Base-by-base conservation (phyloP, 1,140 invertebrate species). In the Bombus turneri region DNA sequence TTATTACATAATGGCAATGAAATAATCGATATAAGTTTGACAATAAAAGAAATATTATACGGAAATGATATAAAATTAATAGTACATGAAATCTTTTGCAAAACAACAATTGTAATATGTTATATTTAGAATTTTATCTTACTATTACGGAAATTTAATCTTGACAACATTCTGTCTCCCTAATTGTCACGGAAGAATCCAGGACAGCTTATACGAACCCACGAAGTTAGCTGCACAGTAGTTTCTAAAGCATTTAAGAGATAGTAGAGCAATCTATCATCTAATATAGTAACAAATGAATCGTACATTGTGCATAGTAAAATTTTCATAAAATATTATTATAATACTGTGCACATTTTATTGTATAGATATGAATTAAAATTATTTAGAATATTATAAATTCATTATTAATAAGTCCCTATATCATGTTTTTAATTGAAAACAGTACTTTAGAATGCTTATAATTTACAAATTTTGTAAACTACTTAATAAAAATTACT, bases 71-170 rank as follows among this genome's bases (percentile, higher is more conserved):
- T 64, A 53, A 53, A 25, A 59, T 12, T 75, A 66, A 62, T 31
- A 15, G 4, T 6, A 25, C 18, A 69, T 13, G 4, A 28, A 13
- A 47, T 71, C 41, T 64, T 57, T 18, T 39, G 6, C 0, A 47
- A n/a, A 41, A 47, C 39, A 39, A 31, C 31, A 47, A 68, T 41
- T 47, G 1, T 0, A 39, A 62, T 73, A 47, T 18, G 18, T 62
- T 25, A 31, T 28, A 37, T 4, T 80, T 57, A 12, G 3, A 75
- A 85, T 74, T 80, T 22, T n/a, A 31, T 81, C 69, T 90, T 85
- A 90, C 89, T 77, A 69, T 86, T 86, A 2, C 88, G 89, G 37
- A 90, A 59, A 72, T 77, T 81, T 57, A 90, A 75, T 76, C 89
- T 90, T 31, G 89, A 90, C 69, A 90, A 39, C 89, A 90, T 90